Evolutionary conservation across 2,888 invertebrate genomes (phyloP).

Genomic region (Ischnus inquisitorius): DNA sequence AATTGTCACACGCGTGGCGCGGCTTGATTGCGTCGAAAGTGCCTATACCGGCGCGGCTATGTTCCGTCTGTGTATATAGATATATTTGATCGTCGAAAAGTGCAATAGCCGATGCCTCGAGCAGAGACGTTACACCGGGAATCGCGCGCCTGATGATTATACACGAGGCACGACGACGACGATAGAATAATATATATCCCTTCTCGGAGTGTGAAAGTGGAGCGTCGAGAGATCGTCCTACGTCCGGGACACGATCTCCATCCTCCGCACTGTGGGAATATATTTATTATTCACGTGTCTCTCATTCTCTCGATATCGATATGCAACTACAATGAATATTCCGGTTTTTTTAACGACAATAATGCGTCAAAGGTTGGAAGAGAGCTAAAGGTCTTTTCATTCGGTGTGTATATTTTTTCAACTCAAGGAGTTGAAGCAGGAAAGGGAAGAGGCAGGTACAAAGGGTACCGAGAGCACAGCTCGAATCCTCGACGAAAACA

Average conservation of each 20-base stretch:
- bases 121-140: slow-evolving; percentile 42
- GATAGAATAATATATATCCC: slow-evolving; percentile 48
- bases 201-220: slow-evolving; percentile 57
- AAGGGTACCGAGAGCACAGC: slow-evolving; percentile 24
- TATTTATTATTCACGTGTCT: slow-evolving; percentile 9
- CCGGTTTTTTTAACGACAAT: not conserved
- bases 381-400: not conserved
- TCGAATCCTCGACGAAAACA: slow-evolving; percentile 74
- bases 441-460: slow-evolving; percentile 23
- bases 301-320: slow-evolving; percentile 11
- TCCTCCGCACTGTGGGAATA: slow-evolving; percentile 52
- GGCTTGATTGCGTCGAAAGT: slow-evolving; percentile 31
- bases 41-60: not conserved
- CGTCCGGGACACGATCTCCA: slow-evolving; percentile 59
- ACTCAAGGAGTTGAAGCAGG: no score
- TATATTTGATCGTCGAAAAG: slow-evolving; percentile 30
- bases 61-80: not conserved
- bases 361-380: not conserved
- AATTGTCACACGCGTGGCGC: slow-evolving; percentile 54
- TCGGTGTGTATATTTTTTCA: not conserved
- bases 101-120: slow-evolving; percentile 50
- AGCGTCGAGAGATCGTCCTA: slow-evolving; percentile 58
- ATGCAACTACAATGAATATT: not conserved
- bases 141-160: slow-evolving; percentile 60
- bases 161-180: slow-evolving; percentile 20